Evolutionary conservation across 2,113 vertebrate species (phyloP).

Genomic region (Dryoscopus gambensis): DNA sequence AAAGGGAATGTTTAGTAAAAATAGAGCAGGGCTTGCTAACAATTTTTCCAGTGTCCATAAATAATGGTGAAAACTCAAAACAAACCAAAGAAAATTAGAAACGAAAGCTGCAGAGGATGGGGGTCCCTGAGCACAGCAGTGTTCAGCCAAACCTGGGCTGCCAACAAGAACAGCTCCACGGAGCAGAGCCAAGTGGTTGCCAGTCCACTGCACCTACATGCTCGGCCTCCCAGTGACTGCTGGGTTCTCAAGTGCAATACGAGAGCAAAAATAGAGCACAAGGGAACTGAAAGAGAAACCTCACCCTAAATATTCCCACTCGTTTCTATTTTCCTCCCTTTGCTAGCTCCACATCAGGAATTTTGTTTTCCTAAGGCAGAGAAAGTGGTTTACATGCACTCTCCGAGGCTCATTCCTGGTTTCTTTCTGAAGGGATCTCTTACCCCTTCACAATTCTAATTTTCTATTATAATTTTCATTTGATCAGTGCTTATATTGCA

Average conservation of each 20-base stretch:
- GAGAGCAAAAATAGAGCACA: not conserved
- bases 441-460: not conserved
- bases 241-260: not conserved
- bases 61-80: not conserved
- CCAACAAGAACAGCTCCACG: not conserved
- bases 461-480: not conserved
- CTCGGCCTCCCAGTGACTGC: not conserved
- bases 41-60: not conserved
- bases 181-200: not conserved
- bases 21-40: not conserved
- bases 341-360: not conserved
- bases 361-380: not conserved
- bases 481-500: not conserved
- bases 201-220: accelerated
- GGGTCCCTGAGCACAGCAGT: not conserved
- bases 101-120: not conserved
- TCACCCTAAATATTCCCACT: constrained; percentile 22
- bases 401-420: not conserved
- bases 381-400: not conserved
- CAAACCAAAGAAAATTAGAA: not conserved
- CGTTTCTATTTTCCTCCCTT: constrained; percentile 32
- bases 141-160: not conserved
- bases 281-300: constrained; percentile 56
- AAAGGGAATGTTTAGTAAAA: not conserved
- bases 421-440: not conserved